These are phyloP conservation scores for Ispidina lecontei DNA, from an alignment of 2,797 vertebrate genomes.

Conservation along the genomic window DNA sequence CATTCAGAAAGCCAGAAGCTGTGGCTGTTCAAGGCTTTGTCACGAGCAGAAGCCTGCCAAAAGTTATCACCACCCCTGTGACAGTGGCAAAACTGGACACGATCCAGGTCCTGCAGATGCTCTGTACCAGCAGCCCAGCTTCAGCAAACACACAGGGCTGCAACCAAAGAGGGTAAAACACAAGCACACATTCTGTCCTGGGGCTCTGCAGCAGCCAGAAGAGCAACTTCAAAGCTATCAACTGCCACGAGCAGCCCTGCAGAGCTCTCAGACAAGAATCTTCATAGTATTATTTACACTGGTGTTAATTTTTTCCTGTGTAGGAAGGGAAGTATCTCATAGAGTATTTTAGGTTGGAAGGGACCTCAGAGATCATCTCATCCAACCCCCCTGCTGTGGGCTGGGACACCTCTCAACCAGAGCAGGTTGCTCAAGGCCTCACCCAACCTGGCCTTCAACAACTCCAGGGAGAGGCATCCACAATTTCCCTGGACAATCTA, in stretches of 20 bases:
- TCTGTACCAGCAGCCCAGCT: not conserved
- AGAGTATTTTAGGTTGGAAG: too few species aligned
- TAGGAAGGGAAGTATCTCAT: not conserved
- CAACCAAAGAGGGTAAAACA: not conserved
- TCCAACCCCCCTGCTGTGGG: too few species aligned
- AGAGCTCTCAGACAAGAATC: not conserved
- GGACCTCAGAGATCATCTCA: too few species aligned
- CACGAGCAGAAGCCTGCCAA: not conserved
- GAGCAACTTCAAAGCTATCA: not conserved
- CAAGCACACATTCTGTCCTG: accelerated
- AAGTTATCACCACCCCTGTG: not conserved
- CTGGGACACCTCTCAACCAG: too few species aligned
- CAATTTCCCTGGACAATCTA: too few species aligned
- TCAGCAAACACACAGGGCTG: not conserved
- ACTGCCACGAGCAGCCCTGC: not conserved
- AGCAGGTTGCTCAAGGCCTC: too few species aligned
- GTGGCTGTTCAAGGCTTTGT: not conserved
- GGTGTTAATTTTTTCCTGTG: not conserved
- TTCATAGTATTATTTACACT: not conserved
- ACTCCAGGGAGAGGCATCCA: too few species aligned
- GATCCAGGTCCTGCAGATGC: not conserved
- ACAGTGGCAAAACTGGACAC: not conserved
- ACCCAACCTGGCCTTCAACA: too few species aligned
- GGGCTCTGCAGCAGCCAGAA: not conserved
- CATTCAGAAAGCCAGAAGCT: not conserved